Conservation (phyloP, 2,113 vertebrate species). For the Charina bottae region DNA sequence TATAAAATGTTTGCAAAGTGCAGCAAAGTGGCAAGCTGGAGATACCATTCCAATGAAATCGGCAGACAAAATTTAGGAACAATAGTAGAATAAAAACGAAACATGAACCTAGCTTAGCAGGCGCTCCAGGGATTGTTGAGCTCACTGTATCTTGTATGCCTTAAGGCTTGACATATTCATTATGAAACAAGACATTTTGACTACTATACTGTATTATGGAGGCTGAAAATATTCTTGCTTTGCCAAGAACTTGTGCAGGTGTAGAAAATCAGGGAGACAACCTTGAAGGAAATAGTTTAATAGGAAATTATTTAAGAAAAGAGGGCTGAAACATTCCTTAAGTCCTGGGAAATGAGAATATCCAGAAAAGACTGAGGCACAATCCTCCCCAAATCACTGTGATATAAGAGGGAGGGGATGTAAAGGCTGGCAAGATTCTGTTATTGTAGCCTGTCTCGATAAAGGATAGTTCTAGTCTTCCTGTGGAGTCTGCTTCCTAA, state of each 20-base stretch:
- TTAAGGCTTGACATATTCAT: background rate
- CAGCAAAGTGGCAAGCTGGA: background rate
- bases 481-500: background rate
- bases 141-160: background rate
- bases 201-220: background rate
- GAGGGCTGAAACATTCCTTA: background rate
- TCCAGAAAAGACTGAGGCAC: background rate
- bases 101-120: background rate
- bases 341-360: background rate
- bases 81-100: background rate
- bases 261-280: background rate
- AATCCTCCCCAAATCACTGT: background rate
- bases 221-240: background rate
- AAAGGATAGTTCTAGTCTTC: background rate
- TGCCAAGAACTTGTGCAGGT: background rate
- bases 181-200: background rate
- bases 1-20: fast-evolving
- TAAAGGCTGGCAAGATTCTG: background rate
- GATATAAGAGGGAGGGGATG: background rate
- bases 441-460: background rate
- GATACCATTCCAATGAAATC: background rate
- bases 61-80: background rate
- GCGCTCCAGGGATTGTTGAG: background rate
- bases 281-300: background rate
- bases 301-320: background rate